Percentiles rank a stretch among this genome's conserved stretches.
Evolutionary conservation across 2,797 vertebrate species (phyloP).

Genomic region (Xerus rutilus): DNA sequence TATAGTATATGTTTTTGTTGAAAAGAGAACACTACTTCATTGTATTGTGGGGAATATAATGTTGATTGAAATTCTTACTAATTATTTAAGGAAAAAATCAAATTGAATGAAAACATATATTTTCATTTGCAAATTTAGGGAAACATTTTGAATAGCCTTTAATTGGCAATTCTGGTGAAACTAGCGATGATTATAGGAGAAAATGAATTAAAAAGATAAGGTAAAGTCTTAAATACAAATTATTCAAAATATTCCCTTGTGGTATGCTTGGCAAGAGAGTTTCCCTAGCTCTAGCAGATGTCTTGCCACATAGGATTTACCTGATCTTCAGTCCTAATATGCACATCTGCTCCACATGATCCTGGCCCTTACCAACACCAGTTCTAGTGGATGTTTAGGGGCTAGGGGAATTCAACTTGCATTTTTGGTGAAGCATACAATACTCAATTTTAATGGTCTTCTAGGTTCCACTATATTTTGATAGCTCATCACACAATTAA

Average conservation of each 20-base stretch:
- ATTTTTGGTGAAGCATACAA: background rate
- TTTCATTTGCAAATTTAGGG: slow-evolving; percentile 1
- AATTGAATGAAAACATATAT: background rate
- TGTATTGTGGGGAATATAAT: background rate
- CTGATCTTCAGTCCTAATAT: background rate
- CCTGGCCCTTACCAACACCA: fast-evolving
- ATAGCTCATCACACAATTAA: background rate
- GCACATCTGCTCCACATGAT: fast-evolving
- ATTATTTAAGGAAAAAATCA: background rate
- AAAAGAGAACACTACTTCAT: background rate
- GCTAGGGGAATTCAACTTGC: background rate
- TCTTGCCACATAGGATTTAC: background rate
- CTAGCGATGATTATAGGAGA: background rate
- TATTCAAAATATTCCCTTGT: background rate
- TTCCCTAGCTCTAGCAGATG: fast-evolving
- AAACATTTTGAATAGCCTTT: slow-evolving; percentile 46
- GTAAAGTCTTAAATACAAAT: background rate
- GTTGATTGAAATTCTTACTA: background rate
- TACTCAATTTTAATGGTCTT: background rate
- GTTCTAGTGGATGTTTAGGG: fast-evolving
- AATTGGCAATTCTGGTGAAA: slow-evolving; percentile 37
- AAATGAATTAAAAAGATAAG: background rate
- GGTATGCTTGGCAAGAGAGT: background rate
- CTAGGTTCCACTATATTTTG: background rate
- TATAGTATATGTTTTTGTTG: background rate